phyloP scores from a whole-genome alignment of 2,113 vertebrate genomes.

The Ciconia maguari region DNA sequence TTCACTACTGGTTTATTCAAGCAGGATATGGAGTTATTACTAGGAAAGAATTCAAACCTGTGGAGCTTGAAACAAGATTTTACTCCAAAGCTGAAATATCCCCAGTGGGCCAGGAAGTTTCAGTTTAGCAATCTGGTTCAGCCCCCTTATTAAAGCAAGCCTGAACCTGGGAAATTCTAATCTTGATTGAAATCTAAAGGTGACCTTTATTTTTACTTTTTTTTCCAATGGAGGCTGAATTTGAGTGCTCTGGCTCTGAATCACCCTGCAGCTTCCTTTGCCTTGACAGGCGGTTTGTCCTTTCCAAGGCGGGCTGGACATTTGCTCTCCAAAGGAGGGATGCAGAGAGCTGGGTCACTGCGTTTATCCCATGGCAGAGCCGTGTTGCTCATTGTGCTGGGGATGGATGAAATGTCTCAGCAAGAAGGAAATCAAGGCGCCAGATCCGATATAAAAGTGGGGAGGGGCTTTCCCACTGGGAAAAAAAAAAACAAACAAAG shows the following conservation, averaged over 20 bases:
- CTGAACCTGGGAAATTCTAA: constrained; percentile 12
- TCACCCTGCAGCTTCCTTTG: background rate
- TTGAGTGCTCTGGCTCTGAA: background rate
- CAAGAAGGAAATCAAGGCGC: background rate
- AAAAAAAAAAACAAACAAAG: rapidly evolving
- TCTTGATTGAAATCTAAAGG: constrained; percentile 23
- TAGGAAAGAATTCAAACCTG: background rate
- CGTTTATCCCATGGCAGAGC: background rate
- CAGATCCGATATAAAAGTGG: background rate
- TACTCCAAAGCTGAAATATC: background rate
- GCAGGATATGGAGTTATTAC: background rate
- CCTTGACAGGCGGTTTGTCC: background rate
- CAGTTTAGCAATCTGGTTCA: background rate
- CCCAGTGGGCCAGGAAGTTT: constrained; percentile 5
- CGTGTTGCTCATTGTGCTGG: background rate
- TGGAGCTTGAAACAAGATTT: background rate
- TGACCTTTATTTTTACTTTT: constrained; percentile 20
- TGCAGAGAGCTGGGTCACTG: background rate
- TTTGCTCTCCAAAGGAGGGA: background rate
- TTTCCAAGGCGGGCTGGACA: background rate
- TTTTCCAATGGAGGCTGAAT: background rate
- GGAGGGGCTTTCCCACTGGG: background rate
- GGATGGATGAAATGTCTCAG: background rate
- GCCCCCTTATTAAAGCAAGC: constrained; percentile 21
- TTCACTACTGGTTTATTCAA: background rate